phyloP scores from a whole-genome alignment of 2,113 vertebrate species.

The Silurus glanis region DNA sequence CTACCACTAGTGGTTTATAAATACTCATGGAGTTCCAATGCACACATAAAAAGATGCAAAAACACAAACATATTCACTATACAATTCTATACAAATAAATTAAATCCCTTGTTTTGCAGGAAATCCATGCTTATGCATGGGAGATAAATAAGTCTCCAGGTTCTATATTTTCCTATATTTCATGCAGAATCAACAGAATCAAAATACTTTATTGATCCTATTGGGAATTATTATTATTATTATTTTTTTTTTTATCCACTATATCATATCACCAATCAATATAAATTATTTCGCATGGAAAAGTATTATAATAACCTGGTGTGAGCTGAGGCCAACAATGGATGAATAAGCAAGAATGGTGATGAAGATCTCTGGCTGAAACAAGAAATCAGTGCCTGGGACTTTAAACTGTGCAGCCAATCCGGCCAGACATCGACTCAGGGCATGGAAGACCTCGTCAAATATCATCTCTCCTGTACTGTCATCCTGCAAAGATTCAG shows the following conservation, averaged over 20 bases:
- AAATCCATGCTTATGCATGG: background rate
- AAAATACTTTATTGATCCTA: too few species aligned
- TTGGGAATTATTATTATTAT: too few species aligned
- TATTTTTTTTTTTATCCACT: too few species aligned
- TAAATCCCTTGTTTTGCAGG: too few species aligned
- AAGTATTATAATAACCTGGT: slow-evolving; percentile 78
- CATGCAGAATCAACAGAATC: background rate
- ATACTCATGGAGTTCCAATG: background rate
- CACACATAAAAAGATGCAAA: background rate
- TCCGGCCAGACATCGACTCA: slow-evolving; percentile 87
- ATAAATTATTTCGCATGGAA: too few species aligned
- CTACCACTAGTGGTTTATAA: background rate
- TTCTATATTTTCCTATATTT: background rate
- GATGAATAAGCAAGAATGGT: slow-evolving; percentile 96
- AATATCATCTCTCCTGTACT: slow-evolving; percentile 96
- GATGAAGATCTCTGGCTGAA: slow-evolving; percentile 93
- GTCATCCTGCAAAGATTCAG: slow-evolving; percentile 80
- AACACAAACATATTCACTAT: too few species aligned
- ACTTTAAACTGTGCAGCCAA: slow-evolving; percentile 86
- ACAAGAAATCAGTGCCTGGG: slow-evolving; percentile 85
- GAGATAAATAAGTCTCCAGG: background rate
- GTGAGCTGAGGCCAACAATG: slow-evolving; percentile 89
- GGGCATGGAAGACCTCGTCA: slow-evolving; percentile 93
- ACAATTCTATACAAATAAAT: too few species aligned
- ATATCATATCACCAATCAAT: too few species aligned